Evolutionary conservation across 1,140 invertebrate genomes (phyloP), one percentile per base, ranked within the genome.

Genomic region (Drosophila erecta): DNA sequence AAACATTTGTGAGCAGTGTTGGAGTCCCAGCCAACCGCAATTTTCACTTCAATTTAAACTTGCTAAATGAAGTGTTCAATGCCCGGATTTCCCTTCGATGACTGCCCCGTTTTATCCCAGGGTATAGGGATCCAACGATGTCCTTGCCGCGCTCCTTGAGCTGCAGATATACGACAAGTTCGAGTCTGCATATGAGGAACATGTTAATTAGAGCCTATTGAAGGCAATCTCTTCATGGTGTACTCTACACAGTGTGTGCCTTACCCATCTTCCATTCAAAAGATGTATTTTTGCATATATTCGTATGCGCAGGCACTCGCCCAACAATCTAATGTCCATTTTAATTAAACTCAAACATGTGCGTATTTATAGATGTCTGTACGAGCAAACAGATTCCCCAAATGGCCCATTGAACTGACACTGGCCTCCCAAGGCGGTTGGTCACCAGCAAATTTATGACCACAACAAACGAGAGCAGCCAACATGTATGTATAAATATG

Each of bases 261-360:
- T 62, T 73, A 72, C 54, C 35, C 37, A 20, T 30, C 35, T 53
- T 22, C 27, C 8, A 30, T 65, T 67, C 46, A 67, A 67, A 65
- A 53, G 35, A 70, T 57, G 27, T 33, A 50, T 37, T 38, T 44
- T 69, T 69, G 24, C 55, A 11, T 24, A 47, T 38, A 69, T 33
- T 44, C 33, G 41, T 40, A 27, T 43, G 37, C n/a, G 40, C 10
- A 56, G 12, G 24, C 22, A 8, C 47, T 33, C 7, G n/a, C 35
- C 61, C 75, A 71, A 64, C 57, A 76, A 64, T 54, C 61, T 81
- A 87, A 79, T 87, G 75, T 54, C 71, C 83, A 76, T 81, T 86
- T 86, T 86, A 86, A 86, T 86, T 86, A 86, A 86, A 86, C 83
- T 75, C 79, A 79, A 86, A 87, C 83, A 87, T 76, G 60, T 65